Conservation (phyloP, 2,888 invertebrate genomes). For the Neocrepidodera transversa region DNA sequence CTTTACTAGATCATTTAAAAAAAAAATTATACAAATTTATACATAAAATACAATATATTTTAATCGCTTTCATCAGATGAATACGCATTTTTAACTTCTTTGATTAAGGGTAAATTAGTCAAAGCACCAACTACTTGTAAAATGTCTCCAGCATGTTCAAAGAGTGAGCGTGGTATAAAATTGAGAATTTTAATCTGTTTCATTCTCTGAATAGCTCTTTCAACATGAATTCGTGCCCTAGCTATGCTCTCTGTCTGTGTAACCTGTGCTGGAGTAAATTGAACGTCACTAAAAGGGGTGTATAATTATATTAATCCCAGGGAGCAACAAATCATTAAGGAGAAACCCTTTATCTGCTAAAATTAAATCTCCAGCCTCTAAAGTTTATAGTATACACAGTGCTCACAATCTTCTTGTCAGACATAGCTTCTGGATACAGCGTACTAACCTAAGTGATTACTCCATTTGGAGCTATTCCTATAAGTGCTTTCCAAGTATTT, state of each 20-base stretch:
- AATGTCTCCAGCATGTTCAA: neutral
- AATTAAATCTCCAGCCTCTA: conserved; percentile 42
- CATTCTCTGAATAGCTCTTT: too few relatives aligned
- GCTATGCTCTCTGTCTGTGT: conserved; percentile 39
- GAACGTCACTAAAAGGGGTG: conserved; percentile 24
- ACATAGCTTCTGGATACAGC: conserved; percentile 45
- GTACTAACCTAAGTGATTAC: conserved; percentile 44
- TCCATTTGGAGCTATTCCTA: conserved; percentile 47
- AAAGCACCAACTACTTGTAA: too few relatives aligned
- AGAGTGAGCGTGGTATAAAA: neutral
- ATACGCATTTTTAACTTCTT: too few relatives aligned
- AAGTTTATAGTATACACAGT: conserved; percentile 37
- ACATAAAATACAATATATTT: too few relatives aligned
- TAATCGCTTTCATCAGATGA: too few relatives aligned
- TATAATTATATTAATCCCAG: conserved; percentile 44
- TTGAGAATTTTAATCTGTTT: conserved; percentile 30
- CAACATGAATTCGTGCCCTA: conserved; percentile 42
- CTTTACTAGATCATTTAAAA: too few relatives aligned
- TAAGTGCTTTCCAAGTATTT: conserved; percentile 24
- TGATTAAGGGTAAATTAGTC: too few relatives aligned
- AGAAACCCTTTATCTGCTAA: too few relatives aligned
- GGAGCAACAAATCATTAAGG: conserved; percentile 43
- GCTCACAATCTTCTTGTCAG: conserved; percentile 43
- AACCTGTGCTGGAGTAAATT: conserved; percentile 30
- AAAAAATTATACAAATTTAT: too few relatives aligned